Evolutionary conservation across 2,888 invertebrate species (phyloP).

Genomic region (Hemithea aestivaria): DNA sequence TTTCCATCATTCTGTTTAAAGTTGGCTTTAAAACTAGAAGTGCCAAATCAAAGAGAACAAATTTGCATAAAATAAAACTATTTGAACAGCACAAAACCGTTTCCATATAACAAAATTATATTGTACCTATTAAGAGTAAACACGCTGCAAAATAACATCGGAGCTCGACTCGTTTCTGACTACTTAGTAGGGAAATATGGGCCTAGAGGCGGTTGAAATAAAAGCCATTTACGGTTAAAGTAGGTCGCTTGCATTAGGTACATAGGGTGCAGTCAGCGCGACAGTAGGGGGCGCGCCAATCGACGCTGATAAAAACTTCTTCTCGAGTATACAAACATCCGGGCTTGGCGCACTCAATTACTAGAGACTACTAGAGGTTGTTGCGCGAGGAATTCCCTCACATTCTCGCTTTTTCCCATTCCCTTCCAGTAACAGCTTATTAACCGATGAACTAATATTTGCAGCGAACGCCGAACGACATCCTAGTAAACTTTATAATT

Average conservation of each 20-base stretch:
- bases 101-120: conserved; percentile 25
- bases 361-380: conserved; percentile 65
- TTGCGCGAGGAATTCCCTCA: conserved; percentile 53
- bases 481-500: conserved; percentile 27
- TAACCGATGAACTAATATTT: conserved; percentile 46
- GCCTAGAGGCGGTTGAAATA: conserved; percentile 26
- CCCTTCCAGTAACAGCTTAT: conserved; percentile 44
- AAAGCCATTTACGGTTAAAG: conserved; percentile 30
- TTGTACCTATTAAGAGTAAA: conserved; percentile 23
- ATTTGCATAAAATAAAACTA: too few species aligned
- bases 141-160: conserved; percentile 22
- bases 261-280: conserved; percentile 48
- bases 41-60: too few species aligned
- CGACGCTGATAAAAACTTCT: conserved; percentile 66
- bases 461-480: conserved; percentile 36
- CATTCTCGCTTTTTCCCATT: conserved; percentile 42
- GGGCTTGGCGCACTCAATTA: conserved; percentile 66
- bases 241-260: conserved; percentile 32
- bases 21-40: too few species aligned
- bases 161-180: conserved; percentile 18
- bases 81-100: conserved; percentile 18
- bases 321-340: conserved; percentile 62
- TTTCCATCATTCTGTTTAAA: too few species aligned
- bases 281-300: conserved; percentile 56
- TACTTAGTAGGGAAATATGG: conserved; percentile 31